phyloP scores from a whole-genome alignment of 2,888 invertebrate species.

The Palloptera scutellata region DNA sequence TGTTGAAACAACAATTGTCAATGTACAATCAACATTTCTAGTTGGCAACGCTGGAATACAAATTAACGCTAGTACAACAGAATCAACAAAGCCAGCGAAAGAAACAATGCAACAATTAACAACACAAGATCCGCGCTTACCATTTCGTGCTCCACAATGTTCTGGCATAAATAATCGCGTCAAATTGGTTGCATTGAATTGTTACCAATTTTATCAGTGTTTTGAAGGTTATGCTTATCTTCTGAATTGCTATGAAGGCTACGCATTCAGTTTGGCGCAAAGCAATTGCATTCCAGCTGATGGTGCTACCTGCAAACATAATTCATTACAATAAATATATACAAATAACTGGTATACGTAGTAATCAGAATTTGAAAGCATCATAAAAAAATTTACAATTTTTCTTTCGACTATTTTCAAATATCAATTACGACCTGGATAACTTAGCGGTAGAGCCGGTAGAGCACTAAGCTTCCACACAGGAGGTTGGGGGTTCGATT shows the following conservation, averaged over 20 bases:
- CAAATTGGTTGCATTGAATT: constrained; percentile 35
- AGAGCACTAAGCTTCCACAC: too few relatives aligned
- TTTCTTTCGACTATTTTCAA: too few relatives aligned
- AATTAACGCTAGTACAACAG: neutral
- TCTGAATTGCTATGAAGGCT: constrained; percentile 35
- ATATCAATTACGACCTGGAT: too few relatives aligned
- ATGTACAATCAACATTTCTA: neutral
- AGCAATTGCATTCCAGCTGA: constrained; percentile 23
- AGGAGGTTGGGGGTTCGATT: too few relatives aligned
- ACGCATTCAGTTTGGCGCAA: constrained; percentile 1
- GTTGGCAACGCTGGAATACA: neutral
- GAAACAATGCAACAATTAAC: neutral
- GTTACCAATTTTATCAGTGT: constrained; percentile 43
- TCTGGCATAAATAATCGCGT: constrained; percentile 27
- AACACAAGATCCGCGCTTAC: constrained; percentile 33
- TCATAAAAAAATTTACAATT: too few relatives aligned
- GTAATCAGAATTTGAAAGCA: too few relatives aligned
- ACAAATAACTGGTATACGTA: too few relatives aligned
- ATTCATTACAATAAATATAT: too few relatives aligned
- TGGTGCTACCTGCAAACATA: constrained; percentile 17
- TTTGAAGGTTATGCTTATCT: constrained; percentile 39
- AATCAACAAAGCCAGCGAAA: neutral
- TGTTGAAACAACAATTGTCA: neutral
- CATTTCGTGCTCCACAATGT: constrained; percentile 33
- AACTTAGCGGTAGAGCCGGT: too few relatives aligned